phyloP scores from a whole-genome alignment of 1,140 invertebrate species.

The Papilio xuthus region DNA sequence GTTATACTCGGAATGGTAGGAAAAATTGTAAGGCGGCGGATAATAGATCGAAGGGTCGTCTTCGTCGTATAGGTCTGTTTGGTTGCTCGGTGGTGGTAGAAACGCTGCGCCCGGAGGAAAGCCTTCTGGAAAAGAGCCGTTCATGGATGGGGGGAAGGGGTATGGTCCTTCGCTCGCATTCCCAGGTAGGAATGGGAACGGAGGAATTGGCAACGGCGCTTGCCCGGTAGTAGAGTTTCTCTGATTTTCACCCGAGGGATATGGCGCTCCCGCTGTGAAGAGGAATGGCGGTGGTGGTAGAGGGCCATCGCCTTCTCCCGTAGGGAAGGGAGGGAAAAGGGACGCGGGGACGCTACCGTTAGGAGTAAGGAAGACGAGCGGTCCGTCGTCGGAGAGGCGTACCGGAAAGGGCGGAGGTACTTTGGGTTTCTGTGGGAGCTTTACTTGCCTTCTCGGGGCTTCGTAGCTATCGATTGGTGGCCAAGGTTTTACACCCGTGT shows the following conservation, averaged over 20 bases:
- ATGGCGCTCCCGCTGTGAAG: constrained; percentile 80
- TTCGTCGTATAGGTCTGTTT: constrained; percentile 89
- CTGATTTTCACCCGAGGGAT: constrained; percentile 80
- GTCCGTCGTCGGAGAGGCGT: constrained; percentile 90
- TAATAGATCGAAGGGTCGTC: constrained; percentile 95
- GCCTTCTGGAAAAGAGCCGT: constrained; percentile 81
- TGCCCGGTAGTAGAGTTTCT: constrained; percentile 84
- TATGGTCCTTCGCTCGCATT: constrained; percentile 82
- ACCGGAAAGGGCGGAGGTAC: constrained; percentile 95
- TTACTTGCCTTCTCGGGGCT: constrained; percentile 90
- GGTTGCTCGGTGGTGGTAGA: constrained; percentile 86
- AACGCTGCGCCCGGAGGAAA: constrained; percentile 86
- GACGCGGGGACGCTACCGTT: constrained; percentile 82
- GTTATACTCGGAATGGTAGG: constrained; percentile 89
- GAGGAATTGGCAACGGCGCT: constrained; percentile 83
- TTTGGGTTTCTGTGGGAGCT: constrained; percentile 87
- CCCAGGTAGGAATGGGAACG: constrained; percentile 82
- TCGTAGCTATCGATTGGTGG: constrained; percentile 91
- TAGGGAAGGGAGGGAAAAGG: constrained; percentile 75
- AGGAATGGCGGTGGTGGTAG: constrained; percentile 80
- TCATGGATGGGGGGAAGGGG: constrained; percentile 81
- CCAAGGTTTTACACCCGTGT: constrained; percentile 82
- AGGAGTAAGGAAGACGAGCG: constrained; percentile 87
- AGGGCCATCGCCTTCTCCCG: constrained; percentile 84
- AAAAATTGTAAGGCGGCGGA: constrained; percentile 94